Conservation (phyloP, 1,140 invertebrate genomes). For the Dendrolimus kikuchii region DNA sequence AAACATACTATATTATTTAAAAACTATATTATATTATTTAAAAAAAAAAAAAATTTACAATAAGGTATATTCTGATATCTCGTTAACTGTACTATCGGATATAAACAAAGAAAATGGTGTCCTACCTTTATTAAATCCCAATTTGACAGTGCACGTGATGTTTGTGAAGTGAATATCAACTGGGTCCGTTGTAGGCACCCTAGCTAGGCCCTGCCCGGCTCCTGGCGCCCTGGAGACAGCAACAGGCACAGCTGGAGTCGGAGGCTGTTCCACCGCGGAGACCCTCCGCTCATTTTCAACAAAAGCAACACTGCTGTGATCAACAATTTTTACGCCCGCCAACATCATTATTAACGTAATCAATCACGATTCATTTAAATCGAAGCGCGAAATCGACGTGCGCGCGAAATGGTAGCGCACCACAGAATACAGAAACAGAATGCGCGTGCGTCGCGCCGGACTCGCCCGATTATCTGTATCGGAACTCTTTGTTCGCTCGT, state of each 20-base stretch:
- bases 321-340: constrained; percentile 54
- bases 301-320: constrained; percentile 11
- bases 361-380: constrained; percentile 19
- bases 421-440: neutral
- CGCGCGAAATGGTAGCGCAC: constrained; percentile 36
- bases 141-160: constrained; percentile 78
- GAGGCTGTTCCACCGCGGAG: no score
- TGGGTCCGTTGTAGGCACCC: constrained; percentile 68
- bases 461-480: constrained; percentile 15
- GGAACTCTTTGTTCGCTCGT: constrained; percentile 37
- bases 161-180: constrained; percentile 83
- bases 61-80: neutral
- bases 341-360: constrained; percentile 47
- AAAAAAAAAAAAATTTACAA: no score
- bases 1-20: no score
- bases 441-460: no score
- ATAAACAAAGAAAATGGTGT: neutral
- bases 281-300: no score
- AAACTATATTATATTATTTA: no score
- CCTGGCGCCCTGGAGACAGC: neutral
- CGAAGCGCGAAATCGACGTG: constrained; percentile 26
- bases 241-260: no score
- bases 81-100: no score
- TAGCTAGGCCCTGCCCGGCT: constrained; percentile 41
- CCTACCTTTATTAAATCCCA: constrained; percentile 81